Conservation (phyloP, 2,113 vertebrate species). For the Phylloscopus whistleri region DNA sequence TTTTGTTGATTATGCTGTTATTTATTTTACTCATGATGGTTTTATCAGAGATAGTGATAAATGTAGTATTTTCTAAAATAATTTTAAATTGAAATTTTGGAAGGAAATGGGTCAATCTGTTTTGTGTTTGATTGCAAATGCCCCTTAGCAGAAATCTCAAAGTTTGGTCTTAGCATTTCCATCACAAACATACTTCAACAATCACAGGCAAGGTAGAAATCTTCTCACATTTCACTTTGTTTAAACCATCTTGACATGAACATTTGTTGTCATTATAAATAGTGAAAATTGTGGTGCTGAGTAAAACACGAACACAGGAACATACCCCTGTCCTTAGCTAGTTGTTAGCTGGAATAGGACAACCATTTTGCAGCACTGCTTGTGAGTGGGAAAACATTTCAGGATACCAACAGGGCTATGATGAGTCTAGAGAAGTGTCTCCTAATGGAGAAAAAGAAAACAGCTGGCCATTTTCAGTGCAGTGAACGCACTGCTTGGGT, state of each 20-base stretch:
- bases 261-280: constrained; percentile 41
- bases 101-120: neutral
- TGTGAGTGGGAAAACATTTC: neutral
- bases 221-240: constrained; percentile 15
- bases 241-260: constrained; percentile 31
- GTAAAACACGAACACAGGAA: neutral
- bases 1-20: neutral
- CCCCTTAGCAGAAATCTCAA: neutral
- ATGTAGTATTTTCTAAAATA: neutral
- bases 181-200: constrained; percentile 1
- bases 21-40: neutral
- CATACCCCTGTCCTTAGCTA: neutral
- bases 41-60: neutral
- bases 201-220: constrained; percentile 1
- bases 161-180: neutral
- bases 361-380: neutral
- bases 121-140: neutral
- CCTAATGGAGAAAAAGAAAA: neutral
- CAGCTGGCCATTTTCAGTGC: neutral
- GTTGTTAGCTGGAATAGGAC: neutral
- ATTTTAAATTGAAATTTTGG: neutral
- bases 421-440: neutral
- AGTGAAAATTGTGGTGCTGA: constrained; percentile 7
- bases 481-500: neutral
- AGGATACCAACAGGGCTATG: neutral